Evolutionary conservation across 2,113 vertebrate species (phyloP).

Genomic region (Phalacrocorax pelagicus): DNA sequence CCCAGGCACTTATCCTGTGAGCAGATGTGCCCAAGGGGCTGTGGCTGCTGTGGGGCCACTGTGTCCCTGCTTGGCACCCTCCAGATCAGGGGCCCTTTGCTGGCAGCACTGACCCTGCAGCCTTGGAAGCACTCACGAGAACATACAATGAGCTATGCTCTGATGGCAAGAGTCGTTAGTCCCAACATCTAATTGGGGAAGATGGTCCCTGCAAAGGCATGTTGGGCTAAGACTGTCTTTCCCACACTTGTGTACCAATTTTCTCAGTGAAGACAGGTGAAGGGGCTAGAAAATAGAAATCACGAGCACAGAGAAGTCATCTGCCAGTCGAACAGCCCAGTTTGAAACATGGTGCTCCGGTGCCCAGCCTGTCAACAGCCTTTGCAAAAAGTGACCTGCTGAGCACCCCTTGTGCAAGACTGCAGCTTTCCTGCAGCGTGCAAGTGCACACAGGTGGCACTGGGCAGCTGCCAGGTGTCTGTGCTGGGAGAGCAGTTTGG

Average conservation of each 20-base stretch:
- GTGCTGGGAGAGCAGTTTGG: background rate
- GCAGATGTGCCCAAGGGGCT: background rate
- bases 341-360: too few species aligned
- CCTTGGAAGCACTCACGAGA: background rate
- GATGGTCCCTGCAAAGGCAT: background rate
- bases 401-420: background rate
- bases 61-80: background rate
- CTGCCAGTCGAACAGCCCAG: background rate
- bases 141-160: rapidly evolving
- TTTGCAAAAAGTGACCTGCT: rapidly evolving
- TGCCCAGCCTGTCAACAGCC: background rate
- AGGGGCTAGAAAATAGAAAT: background rate
- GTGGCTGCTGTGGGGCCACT: background rate
- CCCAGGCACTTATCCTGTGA: rapidly evolving
- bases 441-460: rapidly evolving
- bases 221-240: background rate
- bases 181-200: background rate
- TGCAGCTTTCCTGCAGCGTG: rapidly evolving
- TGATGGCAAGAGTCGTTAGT: rapidly evolving
- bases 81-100: rapidly evolving
- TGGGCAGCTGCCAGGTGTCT: background rate
- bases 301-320: background rate
- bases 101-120: background rate
- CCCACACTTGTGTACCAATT: background rate
- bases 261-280: background rate